Evolutionary conservation across 2,888 invertebrate genomes (phyloP).

Genomic region (Hanleya hanleyi): DNA sequence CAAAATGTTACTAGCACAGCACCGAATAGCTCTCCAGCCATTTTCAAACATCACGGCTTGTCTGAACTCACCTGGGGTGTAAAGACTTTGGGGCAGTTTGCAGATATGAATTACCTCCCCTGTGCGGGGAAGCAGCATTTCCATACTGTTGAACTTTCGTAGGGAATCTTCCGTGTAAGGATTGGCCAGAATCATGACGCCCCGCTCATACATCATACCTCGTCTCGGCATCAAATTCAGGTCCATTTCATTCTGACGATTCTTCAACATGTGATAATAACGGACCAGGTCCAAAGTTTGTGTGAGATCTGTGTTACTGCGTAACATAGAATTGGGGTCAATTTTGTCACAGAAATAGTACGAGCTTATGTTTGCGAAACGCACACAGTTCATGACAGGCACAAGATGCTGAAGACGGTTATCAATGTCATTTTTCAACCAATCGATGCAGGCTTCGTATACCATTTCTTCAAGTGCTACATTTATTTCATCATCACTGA

Average conservation of each 20-base stretch:
- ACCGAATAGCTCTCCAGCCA: neutral
- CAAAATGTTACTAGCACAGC: too few relatives aligned
- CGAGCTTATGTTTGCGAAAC: conserved; percentile 70
- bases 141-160: conserved; percentile 70
- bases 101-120: conserved; percentile 65
- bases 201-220: conserved; percentile 64
- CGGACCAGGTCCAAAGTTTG: conserved; percentile 55
- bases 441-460: conserved; percentile 67
- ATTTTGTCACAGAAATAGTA: conserved; percentile 72
- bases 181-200: conserved; percentile 70
- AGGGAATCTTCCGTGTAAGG: conserved; percentile 68
- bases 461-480: conserved; percentile 64
- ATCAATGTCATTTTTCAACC: conserved; percentile 55
- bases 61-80: conserved; percentile 65
- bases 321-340: conserved; percentile 53
- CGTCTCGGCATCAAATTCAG: conserved; percentile 67
- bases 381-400: conserved; percentile 65
- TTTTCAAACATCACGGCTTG: neutral
- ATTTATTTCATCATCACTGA: conserved; percentile 66
- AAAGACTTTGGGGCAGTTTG: conserved; percentile 70
- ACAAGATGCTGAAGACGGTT: conserved; percentile 45
- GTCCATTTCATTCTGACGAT: conserved; percentile 68
- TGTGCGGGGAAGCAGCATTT: conserved; percentile 64
- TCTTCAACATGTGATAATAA: conserved; percentile 68
- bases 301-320: conserved; percentile 47